These are phyloP conservation scores for Margaritifera margaritifera DNA, from an alignment of 2,888 invertebrate genomes.

Conservation along the genomic window DNA sequence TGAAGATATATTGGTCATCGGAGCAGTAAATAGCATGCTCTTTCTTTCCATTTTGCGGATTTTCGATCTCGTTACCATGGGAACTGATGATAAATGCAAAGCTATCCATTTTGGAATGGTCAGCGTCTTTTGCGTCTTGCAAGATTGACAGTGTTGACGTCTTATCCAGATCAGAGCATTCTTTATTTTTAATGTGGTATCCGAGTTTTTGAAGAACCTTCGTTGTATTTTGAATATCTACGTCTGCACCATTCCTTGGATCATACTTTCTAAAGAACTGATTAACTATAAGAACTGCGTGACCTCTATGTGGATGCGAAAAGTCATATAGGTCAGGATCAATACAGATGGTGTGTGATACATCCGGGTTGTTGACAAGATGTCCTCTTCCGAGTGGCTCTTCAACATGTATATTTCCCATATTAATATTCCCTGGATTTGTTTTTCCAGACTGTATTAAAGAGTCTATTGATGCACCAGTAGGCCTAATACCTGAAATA, in stretches of 20 bases:
- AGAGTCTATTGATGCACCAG: no score
- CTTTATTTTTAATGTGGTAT: background rate
- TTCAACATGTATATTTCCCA: no score
- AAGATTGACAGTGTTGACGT: background rate
- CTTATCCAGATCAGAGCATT: slow-evolving; percentile 2
- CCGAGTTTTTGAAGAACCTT: slow-evolving; percentile 8
- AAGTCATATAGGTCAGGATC: no score
- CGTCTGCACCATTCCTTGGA: slow-evolving; percentile 5
- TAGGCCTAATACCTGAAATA: no score
- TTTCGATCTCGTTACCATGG: slow-evolving; percentile 6
- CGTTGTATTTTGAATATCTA: slow-evolving; percentile 3
- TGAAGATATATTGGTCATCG: slow-evolving; percentile 11
- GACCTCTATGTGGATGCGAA: slow-evolving; percentile 1
- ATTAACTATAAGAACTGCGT: slow-evolving; percentile 12
- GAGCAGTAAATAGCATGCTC: slow-evolving; percentile 13
- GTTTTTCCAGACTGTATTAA: no score
- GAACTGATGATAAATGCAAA: slow-evolving; percentile 16
- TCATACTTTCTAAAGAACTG: background rate
- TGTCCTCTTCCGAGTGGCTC: no score
- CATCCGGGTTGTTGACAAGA: no score
- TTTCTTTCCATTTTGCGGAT: background rate
- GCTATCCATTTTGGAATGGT: slow-evolving; percentile 9
- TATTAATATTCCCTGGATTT: no score
- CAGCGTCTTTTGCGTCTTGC: background rate
- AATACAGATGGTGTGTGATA: no score